Percentiles rank a stretch among this genome's conserved stretches.
These are phyloP conservation scores for Pitta sordida DNA, from an alignment of 2,113 vertebrate species.

Conservation along the genomic window DNA sequence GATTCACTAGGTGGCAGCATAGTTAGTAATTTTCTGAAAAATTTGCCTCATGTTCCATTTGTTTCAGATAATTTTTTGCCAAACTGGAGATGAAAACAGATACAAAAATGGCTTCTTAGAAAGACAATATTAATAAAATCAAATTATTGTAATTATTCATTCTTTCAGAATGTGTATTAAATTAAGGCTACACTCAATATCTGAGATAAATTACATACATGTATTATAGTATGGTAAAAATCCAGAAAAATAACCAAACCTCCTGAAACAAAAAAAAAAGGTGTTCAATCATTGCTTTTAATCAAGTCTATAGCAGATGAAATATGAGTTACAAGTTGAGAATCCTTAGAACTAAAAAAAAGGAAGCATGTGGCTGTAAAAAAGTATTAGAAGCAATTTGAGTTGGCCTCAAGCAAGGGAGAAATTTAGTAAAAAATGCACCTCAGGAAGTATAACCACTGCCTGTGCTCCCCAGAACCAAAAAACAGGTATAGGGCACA, in stretches of 20 bases:
- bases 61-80: neutral
- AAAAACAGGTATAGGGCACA: neutral
- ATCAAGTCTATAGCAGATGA: neutral
- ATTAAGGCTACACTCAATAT: neutral
- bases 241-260: neutral
- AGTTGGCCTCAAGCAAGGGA: neutral
- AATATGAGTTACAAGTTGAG: neutral
- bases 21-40: slow-evolving; percentile 29
- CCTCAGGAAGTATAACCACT: neutral
- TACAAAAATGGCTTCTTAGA: neutral
- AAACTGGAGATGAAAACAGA: neutral
- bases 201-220: neutral
- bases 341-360: neutral
- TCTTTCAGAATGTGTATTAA: neutral
- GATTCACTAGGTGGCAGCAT: slow-evolving; percentile 75
- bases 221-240: neutral
- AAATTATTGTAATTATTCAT: neutral
- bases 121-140: neutral
- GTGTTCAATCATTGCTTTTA: neutral
- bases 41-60: neutral
- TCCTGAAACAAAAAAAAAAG: neutral
- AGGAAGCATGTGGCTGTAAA: neutral
- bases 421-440: neutral
- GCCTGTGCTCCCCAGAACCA: neutral
- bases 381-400: neutral